Conservation (phyloP, 2,797 vertebrate species). For the Falco columbarius region DNA sequence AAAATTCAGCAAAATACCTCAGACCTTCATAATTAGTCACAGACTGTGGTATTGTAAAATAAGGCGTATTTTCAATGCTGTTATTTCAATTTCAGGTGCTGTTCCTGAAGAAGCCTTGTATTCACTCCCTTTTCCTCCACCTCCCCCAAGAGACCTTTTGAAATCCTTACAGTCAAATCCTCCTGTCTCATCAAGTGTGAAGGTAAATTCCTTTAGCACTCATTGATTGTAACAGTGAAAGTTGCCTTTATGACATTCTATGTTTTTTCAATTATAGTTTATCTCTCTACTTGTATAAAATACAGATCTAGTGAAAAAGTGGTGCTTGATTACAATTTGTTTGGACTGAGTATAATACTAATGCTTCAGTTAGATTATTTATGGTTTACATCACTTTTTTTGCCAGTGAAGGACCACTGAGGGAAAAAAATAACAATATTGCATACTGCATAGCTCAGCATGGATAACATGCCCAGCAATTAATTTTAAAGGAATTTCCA, state of each 20-base stretch:
- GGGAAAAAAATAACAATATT: not conserved
- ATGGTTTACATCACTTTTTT: not conserved
- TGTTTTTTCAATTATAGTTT: not conserved
- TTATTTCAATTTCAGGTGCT: constrained; percentile 57
- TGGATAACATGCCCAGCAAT: not conserved
- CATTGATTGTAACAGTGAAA: not conserved
- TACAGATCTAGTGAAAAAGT: not conserved
- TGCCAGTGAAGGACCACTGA: not conserved
- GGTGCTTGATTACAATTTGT: not conserved
- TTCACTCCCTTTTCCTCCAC: constrained; percentile 15
- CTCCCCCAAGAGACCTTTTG: constrained; percentile 53
- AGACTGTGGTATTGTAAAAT: not conserved
- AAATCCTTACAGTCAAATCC: constrained; percentile 51
- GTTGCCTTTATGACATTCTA: not conserved
- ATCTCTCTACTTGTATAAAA: not conserved
- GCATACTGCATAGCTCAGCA: not conserved
- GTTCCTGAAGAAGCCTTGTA: not conserved
- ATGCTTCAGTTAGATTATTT: not conserved
- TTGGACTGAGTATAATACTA: not conserved
- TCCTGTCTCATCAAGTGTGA: constrained; percentile 37
- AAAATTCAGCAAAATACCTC: not conserved
- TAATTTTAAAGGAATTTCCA: not conserved
- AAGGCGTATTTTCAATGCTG: not conserved
- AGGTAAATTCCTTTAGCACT: constrained; percentile 65
- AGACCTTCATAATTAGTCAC: not conserved